A percentile compares a stretch with the other conserved stretches of the same genome.
Conservation (phyloP, 2,797 vertebrate species). For the Anableps anableps region DNA sequence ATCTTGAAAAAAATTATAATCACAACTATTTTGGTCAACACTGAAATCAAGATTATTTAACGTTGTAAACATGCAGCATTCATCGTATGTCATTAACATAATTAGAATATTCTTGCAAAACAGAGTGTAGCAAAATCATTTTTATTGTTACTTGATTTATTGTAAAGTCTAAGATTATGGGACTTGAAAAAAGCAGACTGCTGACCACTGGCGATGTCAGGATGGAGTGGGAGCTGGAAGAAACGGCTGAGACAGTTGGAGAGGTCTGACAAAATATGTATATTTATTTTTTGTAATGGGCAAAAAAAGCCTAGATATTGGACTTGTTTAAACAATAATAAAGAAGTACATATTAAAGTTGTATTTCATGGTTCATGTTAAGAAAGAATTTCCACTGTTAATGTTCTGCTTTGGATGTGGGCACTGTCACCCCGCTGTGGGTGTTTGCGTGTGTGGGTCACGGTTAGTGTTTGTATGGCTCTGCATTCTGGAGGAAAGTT, state of each 20-base stretch:
- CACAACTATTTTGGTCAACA: background rate
- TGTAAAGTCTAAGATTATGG: background rate
- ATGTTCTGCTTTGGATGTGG: slow-evolving; percentile 35
- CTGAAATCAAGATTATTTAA: background rate
- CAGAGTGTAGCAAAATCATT: background rate
- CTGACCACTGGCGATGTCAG: background rate
- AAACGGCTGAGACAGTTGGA: background rate
- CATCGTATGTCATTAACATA: background rate
- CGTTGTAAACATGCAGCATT: background rate
- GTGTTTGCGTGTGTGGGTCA: slow-evolving; percentile 26
- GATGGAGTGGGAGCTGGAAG: background rate
- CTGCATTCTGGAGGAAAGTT: slow-evolving; percentile 73
- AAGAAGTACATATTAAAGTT: slow-evolving; percentile 10
- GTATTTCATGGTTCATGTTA: slow-evolving; percentile 19
- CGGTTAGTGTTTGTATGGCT: slow-evolving; percentile 26
- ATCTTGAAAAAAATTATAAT: background rate
- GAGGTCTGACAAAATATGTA: background rate
- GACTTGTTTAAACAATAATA: background rate
- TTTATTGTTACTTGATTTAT: background rate
- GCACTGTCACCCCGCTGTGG: slow-evolving; percentile 15
- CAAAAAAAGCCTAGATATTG: background rate
- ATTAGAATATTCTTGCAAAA: background rate
- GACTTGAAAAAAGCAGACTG: background rate
- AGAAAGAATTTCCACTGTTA: slow-evolving; percentile 11
- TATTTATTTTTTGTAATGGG: background rate